Conservation (phyloP, 2,797 vertebrate species). For the Orestias chungarensis region DNA sequence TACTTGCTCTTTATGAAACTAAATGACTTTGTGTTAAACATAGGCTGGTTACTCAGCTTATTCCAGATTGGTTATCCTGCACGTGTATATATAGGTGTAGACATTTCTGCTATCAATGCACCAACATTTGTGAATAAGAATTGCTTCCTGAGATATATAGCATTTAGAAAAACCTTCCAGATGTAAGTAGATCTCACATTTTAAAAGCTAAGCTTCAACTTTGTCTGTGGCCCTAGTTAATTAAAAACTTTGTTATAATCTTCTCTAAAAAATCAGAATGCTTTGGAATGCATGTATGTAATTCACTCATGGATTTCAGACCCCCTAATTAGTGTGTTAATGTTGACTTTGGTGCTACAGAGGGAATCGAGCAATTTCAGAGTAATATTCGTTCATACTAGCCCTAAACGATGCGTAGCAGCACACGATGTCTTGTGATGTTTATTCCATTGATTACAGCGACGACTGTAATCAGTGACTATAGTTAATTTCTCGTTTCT, state of each 20-base stretch:
- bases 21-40: not conserved
- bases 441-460: not conserved
- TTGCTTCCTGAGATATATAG: not conserved
- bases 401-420: not conserved
- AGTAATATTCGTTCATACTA: not conserved
- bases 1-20: not conserved
- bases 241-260: not conserved
- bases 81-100: not conserved
- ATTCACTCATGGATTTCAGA: not conserved
- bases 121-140: not conserved
- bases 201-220: not conserved
- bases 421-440: not conserved
- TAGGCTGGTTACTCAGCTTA: not conserved
- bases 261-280: too few species aligned
- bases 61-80: not conserved
- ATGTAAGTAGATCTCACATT: not conserved
- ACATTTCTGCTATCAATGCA: not conserved
- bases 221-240: not conserved
- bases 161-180: too few species aligned
- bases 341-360: not conserved
- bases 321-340: too few species aligned
- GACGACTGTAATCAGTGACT: not conserved
- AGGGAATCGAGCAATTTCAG: not conserved
- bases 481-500: not conserved
- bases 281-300: not conserved